Conservation (phyloP, 2,113 vertebrate species). For the Calypte anna region DNA sequence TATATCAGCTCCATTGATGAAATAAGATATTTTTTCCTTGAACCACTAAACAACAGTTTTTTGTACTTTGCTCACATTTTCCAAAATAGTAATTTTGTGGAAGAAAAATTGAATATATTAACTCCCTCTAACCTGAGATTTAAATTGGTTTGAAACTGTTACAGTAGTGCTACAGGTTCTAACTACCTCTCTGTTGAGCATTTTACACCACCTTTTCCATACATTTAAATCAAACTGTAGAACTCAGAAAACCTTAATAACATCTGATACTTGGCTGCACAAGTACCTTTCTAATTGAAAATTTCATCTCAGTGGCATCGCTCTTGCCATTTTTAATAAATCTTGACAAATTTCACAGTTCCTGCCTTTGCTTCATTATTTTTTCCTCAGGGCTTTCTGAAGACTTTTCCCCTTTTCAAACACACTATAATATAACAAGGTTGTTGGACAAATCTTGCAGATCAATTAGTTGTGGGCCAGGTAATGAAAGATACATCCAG, state of each 20-base stretch:
- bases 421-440: accelerated
- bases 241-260: neutral
- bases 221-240: neutral
- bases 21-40: neutral
- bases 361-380: neutral
- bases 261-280: neutral
- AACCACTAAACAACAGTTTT: neutral
- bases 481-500: neutral
- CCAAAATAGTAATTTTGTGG: neutral
- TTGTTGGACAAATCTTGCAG: neutral
- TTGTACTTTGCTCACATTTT: neutral
- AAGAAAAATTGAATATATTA: neutral
- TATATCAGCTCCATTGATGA: neutral
- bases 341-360: neutral
- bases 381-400: neutral
- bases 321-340: neutral
- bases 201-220: neutral
- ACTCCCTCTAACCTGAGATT: neutral
- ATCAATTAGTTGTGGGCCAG: neutral
- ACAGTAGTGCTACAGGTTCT: neutral
- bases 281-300: neutral
- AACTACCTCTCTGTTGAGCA: neutral
- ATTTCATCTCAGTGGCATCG: neutral
- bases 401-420: neutral
- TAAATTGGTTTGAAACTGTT: neutral